Conservation (phyloP, 2,113 vertebrate species). For the Columba livia region DNA sequence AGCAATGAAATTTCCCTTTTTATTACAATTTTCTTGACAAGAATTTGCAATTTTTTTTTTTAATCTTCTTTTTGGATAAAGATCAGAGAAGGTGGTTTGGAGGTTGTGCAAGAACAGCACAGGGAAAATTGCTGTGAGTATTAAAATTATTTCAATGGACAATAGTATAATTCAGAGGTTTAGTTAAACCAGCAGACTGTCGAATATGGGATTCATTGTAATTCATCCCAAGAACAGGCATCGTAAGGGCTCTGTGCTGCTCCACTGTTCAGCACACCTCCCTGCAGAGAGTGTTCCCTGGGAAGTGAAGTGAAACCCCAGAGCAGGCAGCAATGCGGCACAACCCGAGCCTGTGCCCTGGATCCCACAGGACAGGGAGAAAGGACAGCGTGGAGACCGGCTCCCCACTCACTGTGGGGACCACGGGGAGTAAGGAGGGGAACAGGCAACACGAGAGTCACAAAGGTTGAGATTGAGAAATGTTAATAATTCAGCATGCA, state of each 20-base stretch:
- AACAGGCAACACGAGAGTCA: constrained; percentile 4
- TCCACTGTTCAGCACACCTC: background rate
- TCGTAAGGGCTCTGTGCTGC: background rate
- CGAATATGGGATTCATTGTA: constrained; percentile 47
- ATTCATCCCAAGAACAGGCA: constrained; percentile 23
- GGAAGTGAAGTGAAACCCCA: background rate
- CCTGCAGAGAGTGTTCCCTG: background rate
- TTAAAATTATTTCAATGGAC: constrained; percentile 38
- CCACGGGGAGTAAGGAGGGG: background rate
- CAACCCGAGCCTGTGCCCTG: background rate
- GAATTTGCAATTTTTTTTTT: constrained; percentile 19
- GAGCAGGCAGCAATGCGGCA: background rate
- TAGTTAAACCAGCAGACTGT: constrained; percentile 57
- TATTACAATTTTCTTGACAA: constrained; percentile 24
- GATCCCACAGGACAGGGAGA: constrained; percentile 6
- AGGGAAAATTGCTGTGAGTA: constrained; percentile 37
- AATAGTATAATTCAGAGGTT: constrained; percentile 50
- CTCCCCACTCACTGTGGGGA: background rate
- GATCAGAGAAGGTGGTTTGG: constrained; percentile 26
- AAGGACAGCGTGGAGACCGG: background rate
- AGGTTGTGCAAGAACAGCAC: constrained; percentile 32
- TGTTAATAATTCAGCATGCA: constrained; percentile 76
- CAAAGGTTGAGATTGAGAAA: background rate
- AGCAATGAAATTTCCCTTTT: background rate
- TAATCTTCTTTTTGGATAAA: constrained; percentile 33